Base-by-base conservation (phyloP, 1,140 invertebrate genomes). In the Marisa cornuarietis region DNA sequence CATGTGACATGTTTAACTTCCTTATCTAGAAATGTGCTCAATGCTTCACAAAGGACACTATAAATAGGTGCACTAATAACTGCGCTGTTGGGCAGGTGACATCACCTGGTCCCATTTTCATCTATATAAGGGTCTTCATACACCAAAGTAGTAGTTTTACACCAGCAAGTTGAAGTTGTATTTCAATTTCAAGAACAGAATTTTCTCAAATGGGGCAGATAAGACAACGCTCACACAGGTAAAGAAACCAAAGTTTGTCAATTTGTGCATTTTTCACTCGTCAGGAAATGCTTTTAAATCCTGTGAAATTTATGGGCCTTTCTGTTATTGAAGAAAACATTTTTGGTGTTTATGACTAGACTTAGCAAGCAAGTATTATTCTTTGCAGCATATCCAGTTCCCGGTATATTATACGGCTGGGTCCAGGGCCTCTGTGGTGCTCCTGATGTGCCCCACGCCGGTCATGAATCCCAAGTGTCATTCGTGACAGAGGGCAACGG, bases 351-450 rank as follows among this genome's bases (percentile, higher is more conserved):
- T 16, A 11, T 26, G 68, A 63, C 62, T 63, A 63, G 62, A 63
- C 18, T 63, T 63, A 7, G 62, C 7, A 4, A n/a, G 18, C 3
- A 20, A 58, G 16, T 18, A 66, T 63, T 81, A 82, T 81, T 79
- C 75, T 16, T 87, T 90, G 76, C 84, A 90, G 90, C 79, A 82
- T 86, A 68, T 83, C 82, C 72, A 81, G 79, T 72, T 88, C 92
- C 79, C 94, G 93, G 88, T 96, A 94, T 91, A 95, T 94, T 93
- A 95, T 96, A 93, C 95, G 95, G 94, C 95, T 98, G 95, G 96
- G 96, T 92, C 95, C 96, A 93, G 97, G 96, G 96, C 97, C 97
- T 97, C 96, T 95, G 96, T 97, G 95, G 96, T 96, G 95, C 93
- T 96, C 95, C 96, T 97, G 96, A 96, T 96, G 95, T 93, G 92